Evolutionary conservation across 2,113 vertebrate species (phyloP).

Genomic region (Oncorhynchus tshawytscha): DNA sequence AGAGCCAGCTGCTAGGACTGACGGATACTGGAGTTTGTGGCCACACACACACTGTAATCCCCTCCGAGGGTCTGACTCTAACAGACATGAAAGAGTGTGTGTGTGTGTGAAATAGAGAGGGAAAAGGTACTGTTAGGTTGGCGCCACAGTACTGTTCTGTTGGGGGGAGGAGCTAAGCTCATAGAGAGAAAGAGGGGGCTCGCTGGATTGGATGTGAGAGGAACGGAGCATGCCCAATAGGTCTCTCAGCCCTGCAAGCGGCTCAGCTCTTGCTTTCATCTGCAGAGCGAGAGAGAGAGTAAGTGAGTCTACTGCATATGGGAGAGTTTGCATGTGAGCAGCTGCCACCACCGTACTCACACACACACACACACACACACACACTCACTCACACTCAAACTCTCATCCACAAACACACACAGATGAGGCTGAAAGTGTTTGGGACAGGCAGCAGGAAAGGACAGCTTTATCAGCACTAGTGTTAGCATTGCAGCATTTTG

Average conservation of each 20-base stretch:
- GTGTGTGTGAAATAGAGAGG: neutral
- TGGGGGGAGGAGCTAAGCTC: constrained; percentile 40
- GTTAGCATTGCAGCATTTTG: constrained; percentile 3
- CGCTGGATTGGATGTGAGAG: constrained; percentile 21
- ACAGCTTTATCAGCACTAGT: neutral
- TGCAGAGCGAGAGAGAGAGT: constrained; percentile 38
- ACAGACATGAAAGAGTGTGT: neutral
- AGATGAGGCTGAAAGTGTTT: constrained; percentile 6
- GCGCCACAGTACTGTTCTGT: constrained; percentile 1
- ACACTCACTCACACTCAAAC: neutral
- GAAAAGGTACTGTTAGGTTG: neutral
- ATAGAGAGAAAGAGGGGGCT: constrained; percentile 15
- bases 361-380: neutral
- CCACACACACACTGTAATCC: constrained; percentile 15
- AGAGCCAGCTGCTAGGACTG: constrained; percentile 47
- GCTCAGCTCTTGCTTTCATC: constrained; percentile 37
- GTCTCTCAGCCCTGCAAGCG: constrained; percentile 28
- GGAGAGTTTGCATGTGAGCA: constrained; percentile 21
- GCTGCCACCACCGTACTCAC: constrained; percentile 2
- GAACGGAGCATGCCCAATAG: constrained; percentile 54
- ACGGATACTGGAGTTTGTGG: constrained; percentile 6
- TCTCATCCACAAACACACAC: constrained; percentile 4
- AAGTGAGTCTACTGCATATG: constrained; percentile 44
- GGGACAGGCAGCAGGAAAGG: neutral
- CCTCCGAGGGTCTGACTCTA: constrained; percentile 8